Conservation (phyloP, 1,140 invertebrate genomes). For the Lepidostoma basale region DNA sequence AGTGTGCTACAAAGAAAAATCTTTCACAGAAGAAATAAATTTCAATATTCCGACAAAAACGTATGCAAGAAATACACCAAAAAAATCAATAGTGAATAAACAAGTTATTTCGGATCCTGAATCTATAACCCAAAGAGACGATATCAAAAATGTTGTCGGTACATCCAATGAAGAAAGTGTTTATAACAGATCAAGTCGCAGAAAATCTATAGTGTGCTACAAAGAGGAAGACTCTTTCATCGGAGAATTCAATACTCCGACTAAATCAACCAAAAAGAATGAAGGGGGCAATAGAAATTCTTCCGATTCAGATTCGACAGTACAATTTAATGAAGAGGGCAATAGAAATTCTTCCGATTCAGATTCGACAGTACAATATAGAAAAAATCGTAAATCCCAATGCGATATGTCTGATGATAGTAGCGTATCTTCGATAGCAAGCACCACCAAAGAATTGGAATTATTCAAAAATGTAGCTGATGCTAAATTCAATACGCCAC, state of each 20-base stretch:
- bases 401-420: too few relatives aligned
- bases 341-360: background rate
- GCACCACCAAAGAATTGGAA: too few relatives aligned
- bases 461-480: too few relatives aligned
- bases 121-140: background rate
- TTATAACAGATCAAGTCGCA: background rate
- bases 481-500: too few relatives aligned
- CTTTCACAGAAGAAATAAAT: conserved; percentile 36
- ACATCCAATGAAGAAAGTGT: background rate
- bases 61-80: conserved; percentile 7
- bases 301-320: background rate
- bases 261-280: background rate
- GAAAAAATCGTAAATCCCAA: too few relatives aligned
- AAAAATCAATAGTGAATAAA: conserved; percentile 6
- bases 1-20: conserved; percentile 43
- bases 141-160: background rate
- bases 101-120: conserved; percentile 4
- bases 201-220: conserved; percentile 26
- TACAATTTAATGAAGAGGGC: background rate
- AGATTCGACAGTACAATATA: background rate
- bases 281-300: background rate
- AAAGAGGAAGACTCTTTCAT: background rate
- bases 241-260: background rate
- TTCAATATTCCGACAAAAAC: background rate
- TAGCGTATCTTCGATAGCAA: too few relatives aligned